phyloP scores from a whole-genome alignment of 2,113 vertebrate species.

The Verasper variegatus region DNA sequence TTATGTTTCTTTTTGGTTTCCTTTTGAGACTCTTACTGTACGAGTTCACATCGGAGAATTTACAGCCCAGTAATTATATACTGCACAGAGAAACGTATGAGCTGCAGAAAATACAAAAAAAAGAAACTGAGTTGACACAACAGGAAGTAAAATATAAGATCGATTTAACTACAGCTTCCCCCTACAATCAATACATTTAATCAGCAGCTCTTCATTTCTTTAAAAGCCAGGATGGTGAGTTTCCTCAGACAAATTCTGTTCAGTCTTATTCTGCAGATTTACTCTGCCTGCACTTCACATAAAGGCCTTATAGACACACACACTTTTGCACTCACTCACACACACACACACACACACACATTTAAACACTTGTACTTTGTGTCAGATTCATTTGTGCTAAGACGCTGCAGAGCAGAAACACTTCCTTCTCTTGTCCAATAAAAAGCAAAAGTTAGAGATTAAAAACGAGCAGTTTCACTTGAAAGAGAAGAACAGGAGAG shows the following conservation, averaged over 20 bases:
- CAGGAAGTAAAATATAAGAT: conserved; percentile 1
- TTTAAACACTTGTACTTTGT: conserved; percentile 16
- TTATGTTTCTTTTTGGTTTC: too few species aligned
- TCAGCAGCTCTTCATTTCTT: conserved; percentile 51
- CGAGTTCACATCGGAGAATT: too few species aligned
- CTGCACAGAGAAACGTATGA: too few species aligned
- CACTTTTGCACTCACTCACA: too few species aligned
- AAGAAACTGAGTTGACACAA: background rate
- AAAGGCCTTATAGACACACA: conserved; percentile 7
- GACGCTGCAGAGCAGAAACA: conserved; percentile 4
- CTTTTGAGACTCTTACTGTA: too few species aligned
- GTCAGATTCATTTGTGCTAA: conserved; percentile 32
- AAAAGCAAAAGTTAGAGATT: conserved; percentile 35
- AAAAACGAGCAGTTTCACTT: conserved; percentile 11
- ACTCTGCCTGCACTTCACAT: conserved; percentile 38
- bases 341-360: background rate
- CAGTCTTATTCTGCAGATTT: conserved; percentile 18
- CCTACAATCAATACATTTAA: conserved; percentile 29
- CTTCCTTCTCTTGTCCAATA: conserved; percentile 32
- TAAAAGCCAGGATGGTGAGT: conserved; percentile 3
- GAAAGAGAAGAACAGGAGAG: background rate
- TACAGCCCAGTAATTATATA: too few species aligned
- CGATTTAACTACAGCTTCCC: background rate
- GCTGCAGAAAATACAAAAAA: background rate
- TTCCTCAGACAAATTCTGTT: background rate